Conservation (phyloP, 2,797 vertebrate species). For the Coilia nasus region DNA sequence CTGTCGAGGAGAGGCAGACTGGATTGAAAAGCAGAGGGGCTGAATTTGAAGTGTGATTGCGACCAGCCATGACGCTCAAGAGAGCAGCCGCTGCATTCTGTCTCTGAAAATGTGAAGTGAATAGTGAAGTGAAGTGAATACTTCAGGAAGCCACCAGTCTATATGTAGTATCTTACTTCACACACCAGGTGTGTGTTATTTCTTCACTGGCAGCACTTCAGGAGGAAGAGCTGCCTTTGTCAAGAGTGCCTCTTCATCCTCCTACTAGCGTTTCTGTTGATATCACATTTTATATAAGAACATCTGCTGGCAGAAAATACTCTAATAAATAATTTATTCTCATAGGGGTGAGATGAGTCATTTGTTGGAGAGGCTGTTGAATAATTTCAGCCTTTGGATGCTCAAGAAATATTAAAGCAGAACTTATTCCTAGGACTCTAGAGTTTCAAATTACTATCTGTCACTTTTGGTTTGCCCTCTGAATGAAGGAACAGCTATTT, state of each 20-base stretch:
- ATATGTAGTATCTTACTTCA: background rate
- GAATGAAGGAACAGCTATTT: background rate
- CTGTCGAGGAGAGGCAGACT: background rate
- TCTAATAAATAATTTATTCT: constrained; percentile 44
- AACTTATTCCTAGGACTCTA: constrained; percentile 39
- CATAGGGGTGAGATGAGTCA: constrained; percentile 31
- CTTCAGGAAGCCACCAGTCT: background rate
- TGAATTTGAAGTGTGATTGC: background rate
- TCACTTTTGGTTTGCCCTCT: constrained; percentile 17
- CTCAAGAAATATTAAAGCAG: constrained; percentile 31
- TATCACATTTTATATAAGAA: constrained; percentile 31
- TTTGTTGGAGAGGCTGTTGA: constrained; percentile 43
- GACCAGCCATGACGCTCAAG: background rate
- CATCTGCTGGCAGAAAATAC: constrained; percentile 22
- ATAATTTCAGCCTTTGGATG: constrained; percentile 45
- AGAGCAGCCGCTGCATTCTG: background rate
- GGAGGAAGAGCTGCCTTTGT: background rate
- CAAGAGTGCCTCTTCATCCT: background rate
- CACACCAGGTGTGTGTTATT: background rate
- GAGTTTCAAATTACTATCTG: constrained; percentile 41
- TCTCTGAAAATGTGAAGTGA: background rate
- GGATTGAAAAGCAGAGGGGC: background rate
- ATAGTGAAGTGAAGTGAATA: too few relatives aligned
- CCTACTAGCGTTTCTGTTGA: constrained; percentile 26
- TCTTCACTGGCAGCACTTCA: background rate